Conservation (phyloP, 2,113 vertebrate genomes). For the Redunca redunca region DNA sequence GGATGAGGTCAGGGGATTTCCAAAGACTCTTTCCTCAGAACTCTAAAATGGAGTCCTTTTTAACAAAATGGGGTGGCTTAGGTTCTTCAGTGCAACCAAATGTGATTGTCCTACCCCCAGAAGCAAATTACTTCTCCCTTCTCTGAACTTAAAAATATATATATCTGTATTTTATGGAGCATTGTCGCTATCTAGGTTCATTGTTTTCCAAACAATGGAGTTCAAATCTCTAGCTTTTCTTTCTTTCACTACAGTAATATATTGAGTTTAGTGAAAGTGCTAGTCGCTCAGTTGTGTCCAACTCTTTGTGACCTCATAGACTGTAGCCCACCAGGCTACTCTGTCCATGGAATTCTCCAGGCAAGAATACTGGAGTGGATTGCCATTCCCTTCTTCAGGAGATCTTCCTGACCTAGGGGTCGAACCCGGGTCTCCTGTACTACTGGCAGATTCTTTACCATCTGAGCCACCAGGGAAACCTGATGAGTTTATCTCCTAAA, state of each 20-base stretch:
- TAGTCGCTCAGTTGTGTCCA: background rate
- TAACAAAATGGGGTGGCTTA: no score
- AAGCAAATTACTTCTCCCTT: background rate
- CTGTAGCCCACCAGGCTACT: background rate
- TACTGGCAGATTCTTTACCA: background rate
- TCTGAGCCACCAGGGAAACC: background rate
- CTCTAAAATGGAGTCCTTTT: no score
- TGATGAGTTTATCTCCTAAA: background rate
- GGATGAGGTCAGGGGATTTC: no score
- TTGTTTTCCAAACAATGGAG: background rate
- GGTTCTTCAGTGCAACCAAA: background rate
- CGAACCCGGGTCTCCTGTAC: accelerated
- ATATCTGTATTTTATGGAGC: background rate
- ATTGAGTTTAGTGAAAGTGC: background rate
- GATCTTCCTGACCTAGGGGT: background rate
- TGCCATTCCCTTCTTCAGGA: background rate
- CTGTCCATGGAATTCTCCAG: background rate
- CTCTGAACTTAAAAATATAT: background rate
- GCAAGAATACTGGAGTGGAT: background rate
- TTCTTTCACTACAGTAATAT: background rate
- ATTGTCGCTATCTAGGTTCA: background rate
- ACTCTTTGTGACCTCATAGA: background rate
- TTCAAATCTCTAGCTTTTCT: background rate
- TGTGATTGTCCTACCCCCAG: background rate
- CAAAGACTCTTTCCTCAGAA: no score